Base-by-base conservation (phyloP, 53 echinoderm and acorn worm genomes). In the Stichopus horrens region DNA sequence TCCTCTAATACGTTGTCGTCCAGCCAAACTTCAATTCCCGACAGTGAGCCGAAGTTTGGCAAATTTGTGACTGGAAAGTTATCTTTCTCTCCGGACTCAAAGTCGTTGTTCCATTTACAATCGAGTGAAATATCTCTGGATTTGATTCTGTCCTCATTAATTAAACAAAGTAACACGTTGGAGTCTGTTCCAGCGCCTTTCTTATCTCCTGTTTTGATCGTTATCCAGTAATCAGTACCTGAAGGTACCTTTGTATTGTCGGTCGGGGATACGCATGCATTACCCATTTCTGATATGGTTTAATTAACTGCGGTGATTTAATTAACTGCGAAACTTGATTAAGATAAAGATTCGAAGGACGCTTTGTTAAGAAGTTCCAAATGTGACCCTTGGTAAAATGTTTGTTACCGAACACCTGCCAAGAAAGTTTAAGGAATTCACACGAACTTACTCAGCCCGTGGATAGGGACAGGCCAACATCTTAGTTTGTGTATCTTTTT, bases 141-240 rank as follows among this genome's bases (percentile, higher is more conserved):
- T 57, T 86, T 84, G 9, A 21, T 56, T 3, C 71, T 57, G 59
- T 79, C 52, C 20, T 79, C 76, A 58, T 90, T 92, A 86, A 67
- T 57, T 7, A 94, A 81, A 23, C 86, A 84, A 7, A 91, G 76
- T 76, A 74, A 91, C 55, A 94, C 91, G 60, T 94, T 90, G 8
- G 92, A 90, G 63, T 94, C 65, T 18, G 92, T 94, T 55, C 90
- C 91, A 8, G 89, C 88, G 23, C 94, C 92, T 76, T 94, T 92
- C 53, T 88, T 77, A 74, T 94, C 94, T 6, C 94, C 94, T 8
- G 94, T 94, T 59, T 90, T 92, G 54, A 94, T 90, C 16, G 83
- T 51, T 83, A 94, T 86, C 9, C 74, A 74, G 88, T 92, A 94
- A 73, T 92, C 90, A 57, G 77, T 73, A n/a, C 86, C 86, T 7